Conservation (phyloP, 2,888 invertebrate genomes). For the Xylophagus ater region DNA sequence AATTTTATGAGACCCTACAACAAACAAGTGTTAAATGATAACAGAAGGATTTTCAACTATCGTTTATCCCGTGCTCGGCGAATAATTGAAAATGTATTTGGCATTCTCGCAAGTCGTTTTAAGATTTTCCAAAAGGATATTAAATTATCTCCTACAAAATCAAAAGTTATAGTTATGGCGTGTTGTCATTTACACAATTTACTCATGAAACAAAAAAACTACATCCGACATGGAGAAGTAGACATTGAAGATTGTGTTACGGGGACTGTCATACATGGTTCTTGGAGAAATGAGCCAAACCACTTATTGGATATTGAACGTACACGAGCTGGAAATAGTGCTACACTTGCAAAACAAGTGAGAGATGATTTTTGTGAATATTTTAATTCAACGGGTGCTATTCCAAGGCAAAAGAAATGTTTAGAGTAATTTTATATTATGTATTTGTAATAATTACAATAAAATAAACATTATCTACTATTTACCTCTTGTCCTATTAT, state of each 20-base stretch:
- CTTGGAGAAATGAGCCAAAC: constrained; percentile 11
- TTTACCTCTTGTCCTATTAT: no score
- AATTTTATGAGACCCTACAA: constrained; percentile 13
- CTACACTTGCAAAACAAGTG: constrained; percentile 13
- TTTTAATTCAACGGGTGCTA: constrained; percentile 13
- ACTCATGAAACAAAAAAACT: constrained; percentile 12
- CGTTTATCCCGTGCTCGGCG: constrained; percentile 16
- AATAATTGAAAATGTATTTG: constrained; percentile 17
- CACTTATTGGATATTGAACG: constrained; percentile 5
- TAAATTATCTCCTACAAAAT: constrained; percentile 16
- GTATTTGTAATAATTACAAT: no score
- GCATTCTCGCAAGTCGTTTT: constrained; percentile 22
- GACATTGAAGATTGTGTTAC: constrained; percentile 8
- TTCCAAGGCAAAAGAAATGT: constrained; percentile 13
- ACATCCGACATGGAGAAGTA: constrained; percentile 12
- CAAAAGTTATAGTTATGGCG: constrained; percentile 14
- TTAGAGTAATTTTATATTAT: no score
- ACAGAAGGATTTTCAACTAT: constrained; percentile 17
- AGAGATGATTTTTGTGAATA: constrained; percentile 12
- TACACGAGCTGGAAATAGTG: constrained; percentile 7
- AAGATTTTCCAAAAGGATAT: constrained; percentile 22
- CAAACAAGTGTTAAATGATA: no score
- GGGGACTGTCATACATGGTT: constrained; percentile 10
- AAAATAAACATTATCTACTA: no score
- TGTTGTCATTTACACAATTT: constrained; percentile 16